Conservation (phyloP, 64 coral and sea anemone genomes). For the Porites australiensis region DNA sequence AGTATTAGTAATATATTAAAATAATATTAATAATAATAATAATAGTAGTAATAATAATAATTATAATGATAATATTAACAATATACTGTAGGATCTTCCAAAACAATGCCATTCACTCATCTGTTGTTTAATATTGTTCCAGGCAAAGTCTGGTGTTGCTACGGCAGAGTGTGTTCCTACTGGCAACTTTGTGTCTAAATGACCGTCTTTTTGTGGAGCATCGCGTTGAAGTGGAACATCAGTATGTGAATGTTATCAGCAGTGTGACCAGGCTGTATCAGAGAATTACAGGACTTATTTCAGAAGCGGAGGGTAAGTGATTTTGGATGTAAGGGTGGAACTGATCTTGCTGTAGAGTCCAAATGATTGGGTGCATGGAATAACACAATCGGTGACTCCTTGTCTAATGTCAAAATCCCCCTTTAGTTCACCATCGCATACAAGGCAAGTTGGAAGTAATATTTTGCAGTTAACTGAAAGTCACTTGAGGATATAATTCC, state of each 20-base stretch:
- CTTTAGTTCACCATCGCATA: no score
- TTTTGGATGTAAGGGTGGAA: neutral
- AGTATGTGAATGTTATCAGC: conserved; percentile 49
- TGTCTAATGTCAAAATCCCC: no score
- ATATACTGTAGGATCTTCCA: no score
- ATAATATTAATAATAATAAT: no score
- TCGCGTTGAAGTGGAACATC: conserved; percentile 54
- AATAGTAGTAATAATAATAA: no score
- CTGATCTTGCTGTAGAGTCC: neutral
- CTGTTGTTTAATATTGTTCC: neutral
- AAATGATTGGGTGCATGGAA: no score
- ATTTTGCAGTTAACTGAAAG: no score
- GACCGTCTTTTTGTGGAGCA: conserved; percentile 55
- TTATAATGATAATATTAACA: no score
- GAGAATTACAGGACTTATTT: conserved; percentile 5
- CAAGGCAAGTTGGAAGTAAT: no score
- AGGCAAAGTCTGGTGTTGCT: conserved; percentile 43
- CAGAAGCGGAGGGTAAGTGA: conserved; percentile 46
- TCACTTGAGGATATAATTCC: no score
- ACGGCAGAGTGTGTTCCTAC: conserved; percentile 35
- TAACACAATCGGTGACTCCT: no score
- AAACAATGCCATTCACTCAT: neutral
- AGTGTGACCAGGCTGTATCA: conserved; percentile 35
- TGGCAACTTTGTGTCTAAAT: conserved; percentile 44
- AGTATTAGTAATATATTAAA: no score